Conservation (phyloP, 2,888 invertebrate species). For the Homarus gammarus region DNA sequence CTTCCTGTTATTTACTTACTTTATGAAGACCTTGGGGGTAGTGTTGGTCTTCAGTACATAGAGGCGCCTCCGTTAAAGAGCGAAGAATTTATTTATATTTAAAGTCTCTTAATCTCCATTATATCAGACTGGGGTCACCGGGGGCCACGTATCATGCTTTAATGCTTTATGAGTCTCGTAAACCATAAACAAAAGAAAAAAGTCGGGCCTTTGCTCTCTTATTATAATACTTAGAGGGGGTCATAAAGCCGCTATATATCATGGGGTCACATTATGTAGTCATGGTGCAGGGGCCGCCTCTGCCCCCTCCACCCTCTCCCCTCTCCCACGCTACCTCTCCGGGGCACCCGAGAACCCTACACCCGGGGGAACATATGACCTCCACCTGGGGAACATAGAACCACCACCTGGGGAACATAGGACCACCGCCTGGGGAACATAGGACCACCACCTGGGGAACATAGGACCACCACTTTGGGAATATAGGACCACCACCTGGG, state of each 20-base stretch:
- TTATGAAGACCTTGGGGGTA: too few species aligned
- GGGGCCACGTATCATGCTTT: neutral
- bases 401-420: too few species aligned
- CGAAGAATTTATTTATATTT: conserved; percentile 22
- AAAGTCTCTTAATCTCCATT: conserved; percentile 29
- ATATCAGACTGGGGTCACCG: neutral
- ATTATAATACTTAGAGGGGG: conserved; percentile 23
- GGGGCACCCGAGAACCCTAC: too few species aligned
- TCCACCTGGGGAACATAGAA: too few species aligned
- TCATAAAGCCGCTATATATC: neutral
- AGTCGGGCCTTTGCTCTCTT: conserved; percentile 1
- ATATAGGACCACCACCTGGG: too few species aligned
- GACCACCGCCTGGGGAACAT: too few species aligned
- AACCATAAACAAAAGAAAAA: neutral
- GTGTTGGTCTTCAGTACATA: neutral
- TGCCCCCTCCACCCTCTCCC: too few species aligned
- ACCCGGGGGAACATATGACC: too few species aligned
- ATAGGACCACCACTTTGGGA: too few species aligned
- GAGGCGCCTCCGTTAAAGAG: neutral
- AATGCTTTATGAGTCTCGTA: conserved; percentile 31
- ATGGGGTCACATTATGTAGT: conserved; percentile 11
- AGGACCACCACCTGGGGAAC: too few species aligned
- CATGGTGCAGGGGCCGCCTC: neutral
- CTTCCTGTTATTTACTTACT: too few species aligned
- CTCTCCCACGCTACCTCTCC: too few species aligned